phyloP scores from a whole-genome alignment of 1,140 invertebrate genomes.

The Lysiphlebus fabarum region DNA sequence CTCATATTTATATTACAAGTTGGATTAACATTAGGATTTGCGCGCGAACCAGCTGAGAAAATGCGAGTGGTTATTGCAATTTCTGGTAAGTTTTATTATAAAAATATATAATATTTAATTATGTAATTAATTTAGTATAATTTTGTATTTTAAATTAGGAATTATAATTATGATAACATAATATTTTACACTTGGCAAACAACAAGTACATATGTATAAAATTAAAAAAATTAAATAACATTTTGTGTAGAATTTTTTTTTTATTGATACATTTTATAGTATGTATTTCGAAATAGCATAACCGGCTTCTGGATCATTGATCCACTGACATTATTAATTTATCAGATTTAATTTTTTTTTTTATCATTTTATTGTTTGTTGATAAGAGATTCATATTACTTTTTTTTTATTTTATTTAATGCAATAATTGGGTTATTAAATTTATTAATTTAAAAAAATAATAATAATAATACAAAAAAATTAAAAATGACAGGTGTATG shows the following conservation, averaged over 20 bases:
- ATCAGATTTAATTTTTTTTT: neutral
- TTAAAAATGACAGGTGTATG: too few relatives aligned
- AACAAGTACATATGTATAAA: too few relatives aligned
- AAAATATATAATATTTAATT: neutral
- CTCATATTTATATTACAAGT: neutral
- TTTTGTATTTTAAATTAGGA: too few relatives aligned
- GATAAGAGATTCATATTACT: neutral
- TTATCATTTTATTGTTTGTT: neutral
- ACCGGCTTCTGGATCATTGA: conserved; percentile 14
- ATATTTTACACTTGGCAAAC: too few relatives aligned
- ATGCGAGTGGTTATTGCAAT: conserved; percentile 31
- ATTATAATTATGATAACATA: too few relatives aligned
- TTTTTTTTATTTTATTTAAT: neutral
- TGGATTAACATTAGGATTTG: conserved; percentile 13
- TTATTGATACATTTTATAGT: neutral
- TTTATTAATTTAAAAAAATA: too few relatives aligned
- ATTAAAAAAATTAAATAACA: too few relatives aligned
- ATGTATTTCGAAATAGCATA: too few relatives aligned
- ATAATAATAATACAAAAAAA: too few relatives aligned
- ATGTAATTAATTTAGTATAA: neutral
- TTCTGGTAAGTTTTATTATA: conserved; percentile 35
- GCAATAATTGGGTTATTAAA: too few relatives aligned
- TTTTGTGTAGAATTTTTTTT: neutral
- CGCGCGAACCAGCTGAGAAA: conserved; percentile 13
- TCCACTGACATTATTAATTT: conserved; percentile 8